phyloP scores from a whole-genome alignment of 2,113 vertebrate species.

The Toxotes chatareus region DNA sequence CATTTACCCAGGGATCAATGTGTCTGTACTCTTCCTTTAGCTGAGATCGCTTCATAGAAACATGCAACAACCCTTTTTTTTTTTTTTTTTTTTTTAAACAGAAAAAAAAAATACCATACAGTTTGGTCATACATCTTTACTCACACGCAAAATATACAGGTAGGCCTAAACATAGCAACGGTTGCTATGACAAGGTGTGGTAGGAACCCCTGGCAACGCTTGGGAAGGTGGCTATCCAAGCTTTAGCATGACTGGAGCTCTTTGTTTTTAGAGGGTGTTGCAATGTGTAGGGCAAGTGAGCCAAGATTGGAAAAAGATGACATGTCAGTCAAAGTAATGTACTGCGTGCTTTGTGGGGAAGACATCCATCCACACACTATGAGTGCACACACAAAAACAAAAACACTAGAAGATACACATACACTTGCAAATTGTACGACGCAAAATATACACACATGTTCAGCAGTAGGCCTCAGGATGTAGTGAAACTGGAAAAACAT shows the following conservation, averaged over 20 bases:
- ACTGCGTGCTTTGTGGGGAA: constrained; percentile 28
- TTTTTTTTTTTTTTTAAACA: neutral
- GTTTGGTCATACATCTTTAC: constrained; percentile 48
- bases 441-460: constrained; percentile 27
- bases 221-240: constrained; percentile 35
- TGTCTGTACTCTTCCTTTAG: constrained; percentile 32
- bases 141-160: constrained; percentile 63
- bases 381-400: neutral
- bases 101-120: constrained; percentile 42
- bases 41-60: neutral
- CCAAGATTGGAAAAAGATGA: constrained; percentile 44
- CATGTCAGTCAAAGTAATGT: constrained; percentile 40
- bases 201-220: constrained; percentile 38
- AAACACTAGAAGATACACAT: constrained; percentile 4
- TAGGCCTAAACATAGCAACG: constrained; percentile 79
- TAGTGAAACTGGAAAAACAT: constrained; percentile 79
- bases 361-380: neutral
- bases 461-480: constrained; percentile 40
- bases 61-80: neutral
- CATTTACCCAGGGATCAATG: constrained; percentile 52
- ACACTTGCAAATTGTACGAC: neutral
- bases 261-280: constrained; percentile 67
- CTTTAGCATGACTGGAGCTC: constrained; percentile 46
- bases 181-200: constrained; percentile 75
- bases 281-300: constrained; percentile 34